Evolutionary conservation across 92 coral and sea anemone genomes (phyloP).

Genomic region (Parazoanthus swiftii): DNA sequence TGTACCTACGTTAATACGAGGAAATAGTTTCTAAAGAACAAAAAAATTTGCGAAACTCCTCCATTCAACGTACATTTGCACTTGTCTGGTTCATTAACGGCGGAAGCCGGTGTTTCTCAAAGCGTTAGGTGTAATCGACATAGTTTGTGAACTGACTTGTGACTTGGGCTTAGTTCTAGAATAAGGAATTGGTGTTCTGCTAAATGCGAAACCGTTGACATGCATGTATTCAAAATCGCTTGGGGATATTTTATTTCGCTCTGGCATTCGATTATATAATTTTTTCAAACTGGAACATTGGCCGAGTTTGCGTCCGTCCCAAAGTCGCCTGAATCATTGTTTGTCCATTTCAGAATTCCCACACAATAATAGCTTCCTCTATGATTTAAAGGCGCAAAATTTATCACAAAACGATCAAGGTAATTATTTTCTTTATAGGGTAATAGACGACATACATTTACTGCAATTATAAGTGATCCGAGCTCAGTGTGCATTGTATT

Average conservation of each 20-base stretch:
- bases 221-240: neutral
- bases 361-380: neutral
- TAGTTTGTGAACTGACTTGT: neutral
- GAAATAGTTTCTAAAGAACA: neutral
- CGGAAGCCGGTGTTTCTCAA: constrained; percentile 1
- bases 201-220: too few species aligned
- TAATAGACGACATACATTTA: neutral
- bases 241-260: neutral
- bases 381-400: constrained; percentile 15
- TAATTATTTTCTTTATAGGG: neutral
- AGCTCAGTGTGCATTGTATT: neutral
- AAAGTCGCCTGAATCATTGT: neutral
- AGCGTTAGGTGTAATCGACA: neutral
- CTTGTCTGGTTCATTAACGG: neutral
- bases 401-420: constrained; percentile 6
- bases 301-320: neutral
- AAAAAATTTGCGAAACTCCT: neutral
- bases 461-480: neutral
- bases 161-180: neutral
- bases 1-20: neutral
- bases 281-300: neutral
- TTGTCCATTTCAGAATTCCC: constrained; percentile 3
- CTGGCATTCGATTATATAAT: neutral
- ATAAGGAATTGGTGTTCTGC: neutral
- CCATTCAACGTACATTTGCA: neutral